A percentile compares a stretch with the other conserved stretches of the same genome.
phyloP scores from a whole-genome alignment of 2,797 vertebrate species.

The Buphagus erythrorhynchus region DNA sequence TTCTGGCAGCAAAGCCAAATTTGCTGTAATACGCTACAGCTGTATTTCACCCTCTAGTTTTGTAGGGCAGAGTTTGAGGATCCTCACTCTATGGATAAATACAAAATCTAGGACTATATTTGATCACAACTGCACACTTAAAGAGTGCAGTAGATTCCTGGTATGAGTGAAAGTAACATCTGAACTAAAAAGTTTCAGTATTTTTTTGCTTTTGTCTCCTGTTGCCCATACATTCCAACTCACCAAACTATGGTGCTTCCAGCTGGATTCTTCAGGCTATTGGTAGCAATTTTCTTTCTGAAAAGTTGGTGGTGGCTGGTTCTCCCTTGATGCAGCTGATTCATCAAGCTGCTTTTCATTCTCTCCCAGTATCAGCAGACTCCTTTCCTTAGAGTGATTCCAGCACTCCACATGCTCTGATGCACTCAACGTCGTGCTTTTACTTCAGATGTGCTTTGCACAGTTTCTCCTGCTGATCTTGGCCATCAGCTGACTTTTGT shows the following conservation, averaged over 20 bases:
- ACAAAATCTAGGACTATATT: neutral
- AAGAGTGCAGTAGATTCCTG: accelerated
- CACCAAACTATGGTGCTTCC: neutral
- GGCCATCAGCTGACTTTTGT: neutral
- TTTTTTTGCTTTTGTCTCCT: neutral
- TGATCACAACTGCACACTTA: neutral
- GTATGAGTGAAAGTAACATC: neutral
- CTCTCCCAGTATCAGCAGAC: neutral
- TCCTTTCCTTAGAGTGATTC: neutral
- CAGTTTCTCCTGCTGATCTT: neutral
- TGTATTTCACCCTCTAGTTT: conserved; percentile 20
- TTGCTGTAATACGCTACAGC: conserved; percentile 12
- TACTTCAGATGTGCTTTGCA: neutral
- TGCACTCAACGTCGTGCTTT: neutral
- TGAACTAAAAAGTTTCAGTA: neutral
- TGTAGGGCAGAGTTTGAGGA: conserved; percentile 1
- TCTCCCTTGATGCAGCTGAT: neutral
- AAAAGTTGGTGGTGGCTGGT: neutral
- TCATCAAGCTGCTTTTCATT: neutral
- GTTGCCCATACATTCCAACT: neutral
- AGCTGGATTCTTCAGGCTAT: neutral
- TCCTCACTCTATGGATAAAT: neutral
- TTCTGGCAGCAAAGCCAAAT: neutral
- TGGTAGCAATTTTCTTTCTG: neutral
- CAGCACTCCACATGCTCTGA: neutral